Base-by-base conservation (phyloP, 2,113 vertebrate species). In the Ailuropoda melanoleuca region DNA sequence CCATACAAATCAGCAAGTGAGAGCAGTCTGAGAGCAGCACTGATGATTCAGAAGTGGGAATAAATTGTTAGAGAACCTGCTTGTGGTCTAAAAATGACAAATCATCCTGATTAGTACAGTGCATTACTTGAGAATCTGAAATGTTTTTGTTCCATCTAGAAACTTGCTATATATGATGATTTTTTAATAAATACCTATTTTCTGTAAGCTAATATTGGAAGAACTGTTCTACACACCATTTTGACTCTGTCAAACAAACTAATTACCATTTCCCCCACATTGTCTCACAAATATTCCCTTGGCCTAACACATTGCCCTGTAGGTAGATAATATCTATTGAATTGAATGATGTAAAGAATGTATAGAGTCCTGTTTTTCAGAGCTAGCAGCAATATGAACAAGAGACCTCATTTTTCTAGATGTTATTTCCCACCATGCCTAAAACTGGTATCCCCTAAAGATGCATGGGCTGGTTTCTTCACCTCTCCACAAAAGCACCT, bases 41-140 rank as follows among this genome's bases (percentile, higher is more conserved):
- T 75, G 24, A 84, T 94, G 70, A 91, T 78, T 96, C 81, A 96
- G 72, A 81, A 37, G 17, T 86, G 66, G 68, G 83, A 88, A 84
- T 62, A 90, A 85, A 64, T 58, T 95, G 62, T 46, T 89, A 77
- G 56, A 81, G 77, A 96, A 66, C 17, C 39, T 85, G 37, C 34
- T 94, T 87, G 80, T 93, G n/a, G 12, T 53, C 80, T 89, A 78
- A 83, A 83, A 89, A 83, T 82, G 86, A 74, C 50, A 89, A 88
- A 68, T 92, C 66, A 62, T 58, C 43, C 26, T 58, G 39, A 85
- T 46, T 94, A 81, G 39, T 50, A 43, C 64, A 95, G 23, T 77
- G 14, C 13, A 24, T 91, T 82, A 92, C 39, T 78, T 83, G 66
- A 56, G 50, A 92, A 3, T 3, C 13, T 86, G 17, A 83, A 68